A percentile compares a stretch with the other conserved stretches of the same genome.
These are phyloP conservation scores for Prionace glauca DNA, from an alignment of 2,797 vertebrate species.

Conservation along the genomic window DNA sequence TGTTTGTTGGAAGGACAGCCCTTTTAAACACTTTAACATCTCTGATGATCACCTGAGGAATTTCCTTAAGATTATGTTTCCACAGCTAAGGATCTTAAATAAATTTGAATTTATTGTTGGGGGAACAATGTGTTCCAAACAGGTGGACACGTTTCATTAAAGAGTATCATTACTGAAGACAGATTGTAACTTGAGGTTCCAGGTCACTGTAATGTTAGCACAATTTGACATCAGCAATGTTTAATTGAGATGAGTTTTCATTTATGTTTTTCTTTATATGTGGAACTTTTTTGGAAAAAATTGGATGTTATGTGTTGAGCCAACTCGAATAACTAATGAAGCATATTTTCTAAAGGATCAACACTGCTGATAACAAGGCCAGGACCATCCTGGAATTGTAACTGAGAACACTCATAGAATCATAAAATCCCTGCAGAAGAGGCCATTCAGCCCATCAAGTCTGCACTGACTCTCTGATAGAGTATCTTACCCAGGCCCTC, in stretches of 20 bases:
- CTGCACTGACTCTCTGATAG: too few relatives aligned
- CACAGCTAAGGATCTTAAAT: background rate
- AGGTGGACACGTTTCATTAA: background rate
- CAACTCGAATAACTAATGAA: background rate
- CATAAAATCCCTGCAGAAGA: too few relatives aligned
- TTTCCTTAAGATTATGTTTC: background rate
- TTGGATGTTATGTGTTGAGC: background rate
- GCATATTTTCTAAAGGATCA: background rate
- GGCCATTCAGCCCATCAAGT: too few relatives aligned
- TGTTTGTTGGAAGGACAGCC: too few relatives aligned
- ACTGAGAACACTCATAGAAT: background rate
- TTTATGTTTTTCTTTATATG: background rate
- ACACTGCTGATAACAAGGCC: background rate
- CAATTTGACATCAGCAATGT: background rate
- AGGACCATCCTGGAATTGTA: background rate
- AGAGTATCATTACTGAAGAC: background rate
- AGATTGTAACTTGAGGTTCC: background rate
- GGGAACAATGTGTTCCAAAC: background rate
- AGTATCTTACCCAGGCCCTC: too few relatives aligned
- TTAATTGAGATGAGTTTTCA: background rate
- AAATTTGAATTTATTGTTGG: background rate
- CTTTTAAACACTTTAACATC: background rate
- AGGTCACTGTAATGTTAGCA: background rate
- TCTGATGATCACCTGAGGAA: background rate
- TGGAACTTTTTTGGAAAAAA: background rate